These are phyloP conservation scores for Alouatta palliata DNA, from an alignment of 2,113 vertebrate species.

Conservation along the genomic window DNA sequence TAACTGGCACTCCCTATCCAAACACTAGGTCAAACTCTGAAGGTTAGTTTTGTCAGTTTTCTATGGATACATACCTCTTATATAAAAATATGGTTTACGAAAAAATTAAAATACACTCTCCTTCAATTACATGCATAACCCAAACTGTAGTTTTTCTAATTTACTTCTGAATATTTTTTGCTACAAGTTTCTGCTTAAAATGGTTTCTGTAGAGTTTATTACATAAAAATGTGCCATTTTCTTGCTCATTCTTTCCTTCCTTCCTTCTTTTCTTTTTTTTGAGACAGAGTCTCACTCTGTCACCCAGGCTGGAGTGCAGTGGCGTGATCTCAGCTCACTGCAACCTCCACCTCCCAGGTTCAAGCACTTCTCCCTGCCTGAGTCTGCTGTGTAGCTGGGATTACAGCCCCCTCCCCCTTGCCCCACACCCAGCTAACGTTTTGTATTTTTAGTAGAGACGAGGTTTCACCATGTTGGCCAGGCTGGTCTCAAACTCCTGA, in stretches of 20 bases:
- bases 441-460: too few species aligned
- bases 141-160: not conserved
- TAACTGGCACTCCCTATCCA: not conserved
- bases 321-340: too few species aligned
- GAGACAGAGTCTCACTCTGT: too few species aligned
- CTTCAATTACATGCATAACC: not conserved
- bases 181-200: not conserved
- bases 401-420: too few species aligned
- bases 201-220: not conserved
- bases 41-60: not conserved
- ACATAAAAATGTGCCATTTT: not conserved
- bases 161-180: not conserved
- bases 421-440: too few species aligned
- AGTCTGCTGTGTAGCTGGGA: too few species aligned
- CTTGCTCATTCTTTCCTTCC: not conserved
- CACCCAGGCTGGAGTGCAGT: too few species aligned
- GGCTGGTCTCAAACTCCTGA: too few species aligned
- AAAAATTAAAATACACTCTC: not conserved
- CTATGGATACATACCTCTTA: not conserved
- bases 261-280: too few species aligned
- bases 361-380: too few species aligned
- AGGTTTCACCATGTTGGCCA: too few species aligned
- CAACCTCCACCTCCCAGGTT: too few species aligned
- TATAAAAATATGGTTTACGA: not conserved
- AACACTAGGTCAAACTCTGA: not conserved